Base-by-base conservation (phyloP, 2,888 invertebrate species). In the Atrina japonica region DNA sequence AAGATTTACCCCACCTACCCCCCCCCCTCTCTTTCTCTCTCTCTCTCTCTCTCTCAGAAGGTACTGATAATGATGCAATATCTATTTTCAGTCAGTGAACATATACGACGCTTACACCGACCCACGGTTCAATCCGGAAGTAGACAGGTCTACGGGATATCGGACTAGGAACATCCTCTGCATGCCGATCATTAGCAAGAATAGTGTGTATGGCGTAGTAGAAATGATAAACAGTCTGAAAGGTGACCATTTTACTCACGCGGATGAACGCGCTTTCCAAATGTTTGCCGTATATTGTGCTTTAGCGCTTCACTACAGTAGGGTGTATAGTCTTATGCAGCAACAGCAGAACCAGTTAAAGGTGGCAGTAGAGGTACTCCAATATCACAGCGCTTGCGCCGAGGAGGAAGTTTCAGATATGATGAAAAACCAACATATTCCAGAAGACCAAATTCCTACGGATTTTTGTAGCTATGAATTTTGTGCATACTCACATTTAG, bases 221-320 rank as follows among this genome's bases (percentile, higher is more conserved):
- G 81, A 86, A 70, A 78, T 86, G 78, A 72, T 87, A 49, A 87
- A 87, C 80, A 81, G 70, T 41, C 27, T 72, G 5, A 60, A 71
- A 0, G 77, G 74, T 1, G 79, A 82, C n/a, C 76, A 75, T 61
- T 86, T 87, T 70, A 83, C 82, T 7, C 60, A 77, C n/a, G 72
- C 80, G 69, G 86, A 86, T 61, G 84, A 81, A 65, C 55, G 64
- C 6, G 76, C 84, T 2, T 86, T 87, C 73, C 79, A 78, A 55
- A 70, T 77, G 71, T 87, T 86, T 60, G 81, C 87, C 18, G 85
- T 83, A 0, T 86, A 85, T 70, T 84, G 84, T 74, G 84, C 86
- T 2, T 63, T 87, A 45, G 86, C 87, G 16, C 79, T 87, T 1
- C 82, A 85, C 58, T 85, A 84, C 45, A 81, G 85, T 35, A 75